These are phyloP conservation scores for Pyrrhia umbra DNA, from an alignment of 2,888 invertebrate genomes.

Conservation along the genomic window DNA sequence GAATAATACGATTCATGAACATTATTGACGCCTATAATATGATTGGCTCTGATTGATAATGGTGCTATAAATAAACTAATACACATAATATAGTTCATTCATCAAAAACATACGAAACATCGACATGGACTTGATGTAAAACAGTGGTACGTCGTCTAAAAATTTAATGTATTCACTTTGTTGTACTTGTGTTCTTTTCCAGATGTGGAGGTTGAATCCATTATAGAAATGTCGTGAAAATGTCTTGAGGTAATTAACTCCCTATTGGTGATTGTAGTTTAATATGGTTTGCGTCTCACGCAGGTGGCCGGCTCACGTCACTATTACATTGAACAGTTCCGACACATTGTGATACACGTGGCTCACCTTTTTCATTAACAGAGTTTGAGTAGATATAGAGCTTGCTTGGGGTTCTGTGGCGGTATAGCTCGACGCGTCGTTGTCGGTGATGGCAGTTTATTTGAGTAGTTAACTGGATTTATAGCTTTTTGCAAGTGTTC, in stretches of 20 bases:
- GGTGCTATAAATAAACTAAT: conserved; percentile 48
- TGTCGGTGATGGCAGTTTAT: conserved; percentile 78
- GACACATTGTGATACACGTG: conserved; percentile 60
- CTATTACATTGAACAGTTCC: conserved; percentile 50
- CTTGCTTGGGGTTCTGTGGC: conserved; percentile 85
- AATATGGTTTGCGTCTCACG: conserved; percentile 82
- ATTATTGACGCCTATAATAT: conserved; percentile 20
- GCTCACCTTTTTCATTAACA: conserved; percentile 76
- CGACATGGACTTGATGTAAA: conserved; percentile 89
- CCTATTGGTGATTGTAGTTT: conserved; percentile 89
- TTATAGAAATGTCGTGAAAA: conserved; percentile 90
- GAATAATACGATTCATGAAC: conserved; percentile 15
- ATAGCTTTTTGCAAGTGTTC: conserved; percentile 62
- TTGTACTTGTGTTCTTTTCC: conserved; percentile 91
- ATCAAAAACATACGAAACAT: conserved; percentile 56
- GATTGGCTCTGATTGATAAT: conserved; percentile 43
- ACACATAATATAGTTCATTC: conserved; percentile 47
- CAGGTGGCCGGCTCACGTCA: conserved; percentile 72
- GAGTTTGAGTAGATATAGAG: conserved; percentile 79
- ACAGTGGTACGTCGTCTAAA: conserved; percentile 84
- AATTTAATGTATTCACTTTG: conserved; percentile 87
- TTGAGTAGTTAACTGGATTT: conserved; percentile 52
- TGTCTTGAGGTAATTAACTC: conserved; percentile 90
- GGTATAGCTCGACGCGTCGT: conserved; percentile 71
- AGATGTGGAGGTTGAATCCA: conserved; percentile 90